Percentiles rank a stretch among this genome's conserved stretches.
Evolutionary conservation across 2,797 vertebrate genomes (phyloP).

Genomic region (Miichthys miiuy): DNA sequence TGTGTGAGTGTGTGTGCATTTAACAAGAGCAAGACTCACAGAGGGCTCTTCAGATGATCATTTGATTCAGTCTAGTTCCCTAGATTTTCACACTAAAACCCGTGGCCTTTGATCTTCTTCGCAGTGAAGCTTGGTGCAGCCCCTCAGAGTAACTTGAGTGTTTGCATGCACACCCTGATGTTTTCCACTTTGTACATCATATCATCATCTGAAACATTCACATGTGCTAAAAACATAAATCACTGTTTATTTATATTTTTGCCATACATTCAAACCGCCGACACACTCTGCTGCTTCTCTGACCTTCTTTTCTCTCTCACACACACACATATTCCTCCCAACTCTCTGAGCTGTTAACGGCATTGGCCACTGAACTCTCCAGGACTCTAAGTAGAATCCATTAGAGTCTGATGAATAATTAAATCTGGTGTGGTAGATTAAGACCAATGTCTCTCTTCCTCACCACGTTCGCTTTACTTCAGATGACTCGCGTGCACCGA

Average conservation of each 20-base stretch:
- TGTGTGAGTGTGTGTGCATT: slow-evolving; percentile 38
- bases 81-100: slow-evolving; percentile 66
- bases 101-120: slow-evolving; percentile 59
- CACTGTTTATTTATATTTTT: slow-evolving; percentile 12
- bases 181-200: slow-evolving; percentile 1
- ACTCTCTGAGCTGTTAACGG: slow-evolving; percentile 52
- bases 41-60: slow-evolving; percentile 70
- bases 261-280: not conserved
- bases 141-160: slow-evolving; percentile 13
- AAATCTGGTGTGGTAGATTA: slow-evolving; percentile 66
- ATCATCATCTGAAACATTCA: slow-evolving; percentile 3
- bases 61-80: slow-evolving; percentile 70
- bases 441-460: slow-evolving; percentile 64
- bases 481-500: slow-evolving; percentile 34
- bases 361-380: slow-evolving; percentile 69
- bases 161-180: slow-evolving; percentile 7
- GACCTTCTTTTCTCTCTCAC: slow-evolving; percentile 50
- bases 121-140: slow-evolving; percentile 31
- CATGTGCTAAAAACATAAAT: not conserved
- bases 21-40: slow-evolving; percentile 51
- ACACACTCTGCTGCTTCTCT: slow-evolving; percentile 17
- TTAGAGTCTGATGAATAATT: slow-evolving; percentile 77
- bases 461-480: slow-evolving; percentile 50
- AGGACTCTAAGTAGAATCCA: slow-evolving; percentile 76
- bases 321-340: slow-evolving; percentile 20